Evolutionary conservation across 2,888 invertebrate genomes (phyloP).

Genomic region (Osedax fenrisi): DNA sequence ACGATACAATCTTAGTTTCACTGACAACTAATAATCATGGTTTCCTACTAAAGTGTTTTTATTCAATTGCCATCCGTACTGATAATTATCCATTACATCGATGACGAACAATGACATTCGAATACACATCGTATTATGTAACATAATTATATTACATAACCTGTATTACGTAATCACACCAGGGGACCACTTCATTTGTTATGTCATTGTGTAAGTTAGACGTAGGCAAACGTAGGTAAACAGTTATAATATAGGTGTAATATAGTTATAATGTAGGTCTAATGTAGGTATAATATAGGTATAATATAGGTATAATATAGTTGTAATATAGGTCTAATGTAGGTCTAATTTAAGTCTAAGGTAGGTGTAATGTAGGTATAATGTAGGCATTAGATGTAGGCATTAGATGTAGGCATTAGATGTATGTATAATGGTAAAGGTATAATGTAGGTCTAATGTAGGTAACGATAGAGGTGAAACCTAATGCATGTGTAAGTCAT

Average conservation of each 20-base stretch:
- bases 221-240: too few relatives aligned
- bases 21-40: too few relatives aligned
- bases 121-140: too few relatives aligned
- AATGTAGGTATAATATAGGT: not conserved
- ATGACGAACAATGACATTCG: too few relatives aligned
- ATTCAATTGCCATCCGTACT: too few relatives aligned
- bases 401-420: not conserved
- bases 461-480: not conserved
- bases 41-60: too few relatives aligned
- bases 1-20: too few relatives aligned
- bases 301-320: not conserved
- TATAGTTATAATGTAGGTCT: not conserved
- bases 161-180: too few relatives aligned
- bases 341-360: not conserved
- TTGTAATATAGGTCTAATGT: not conserved
- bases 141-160: too few relatives aligned
- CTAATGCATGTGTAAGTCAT: not conserved
- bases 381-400: not conserved
- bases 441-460: not conserved
- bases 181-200: too few relatives aligned
- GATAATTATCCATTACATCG: too few relatives aligned
- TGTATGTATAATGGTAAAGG: not conserved
- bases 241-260: not conserved
- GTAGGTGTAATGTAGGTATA: not conserved
- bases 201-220: too few relatives aligned